Conservation (phyloP, 2,113 vertebrate species). For the Phyllopteryx taeniolatus region DNA sequence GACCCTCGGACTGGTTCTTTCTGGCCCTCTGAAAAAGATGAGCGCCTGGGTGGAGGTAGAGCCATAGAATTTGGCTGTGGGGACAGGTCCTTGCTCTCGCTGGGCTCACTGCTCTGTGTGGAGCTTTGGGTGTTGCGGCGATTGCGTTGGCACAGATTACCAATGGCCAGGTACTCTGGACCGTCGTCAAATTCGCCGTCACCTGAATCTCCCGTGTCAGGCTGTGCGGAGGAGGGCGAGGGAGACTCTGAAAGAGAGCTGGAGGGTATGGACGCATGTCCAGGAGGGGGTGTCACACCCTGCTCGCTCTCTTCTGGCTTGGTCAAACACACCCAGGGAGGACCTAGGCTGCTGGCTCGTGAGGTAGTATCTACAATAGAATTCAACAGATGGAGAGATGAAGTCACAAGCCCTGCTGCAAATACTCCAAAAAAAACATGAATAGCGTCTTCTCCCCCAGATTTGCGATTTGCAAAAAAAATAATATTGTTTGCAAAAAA, state of each 20-base stretch:
- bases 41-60: conserved; percentile 72
- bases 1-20: conserved; percentile 56
- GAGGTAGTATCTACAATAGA: conserved; percentile 52
- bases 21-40: conserved; percentile 90
- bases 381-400: not conserved
- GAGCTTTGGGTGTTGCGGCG: conserved; percentile 66
- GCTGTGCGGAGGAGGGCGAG: conserved; percentile 9
- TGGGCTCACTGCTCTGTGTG: conserved; percentile 48
- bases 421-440: no score
- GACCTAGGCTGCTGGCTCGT: conserved; percentile 34
- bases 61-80: conserved; percentile 13
- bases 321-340: conserved; percentile 58
- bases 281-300: conserved; percentile 15
- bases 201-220: conserved; percentile 63
- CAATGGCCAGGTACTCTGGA: conserved; percentile 94
- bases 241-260: conserved; percentile 42
- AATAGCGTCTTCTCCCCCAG: no score
- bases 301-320: conserved; percentile 11
- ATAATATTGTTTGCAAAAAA: no score
- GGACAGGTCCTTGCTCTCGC: conserved; percentile 31
- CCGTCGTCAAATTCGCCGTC: conserved; percentile 85
- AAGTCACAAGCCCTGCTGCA: not conserved
- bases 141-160: conserved; percentile 82
- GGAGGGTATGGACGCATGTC: conserved; percentile 15
- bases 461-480: no score